Evolutionary conservation across 2,888 invertebrate genomes (phyloP).

Genomic region (Ichneumoninae sp.): DNA sequence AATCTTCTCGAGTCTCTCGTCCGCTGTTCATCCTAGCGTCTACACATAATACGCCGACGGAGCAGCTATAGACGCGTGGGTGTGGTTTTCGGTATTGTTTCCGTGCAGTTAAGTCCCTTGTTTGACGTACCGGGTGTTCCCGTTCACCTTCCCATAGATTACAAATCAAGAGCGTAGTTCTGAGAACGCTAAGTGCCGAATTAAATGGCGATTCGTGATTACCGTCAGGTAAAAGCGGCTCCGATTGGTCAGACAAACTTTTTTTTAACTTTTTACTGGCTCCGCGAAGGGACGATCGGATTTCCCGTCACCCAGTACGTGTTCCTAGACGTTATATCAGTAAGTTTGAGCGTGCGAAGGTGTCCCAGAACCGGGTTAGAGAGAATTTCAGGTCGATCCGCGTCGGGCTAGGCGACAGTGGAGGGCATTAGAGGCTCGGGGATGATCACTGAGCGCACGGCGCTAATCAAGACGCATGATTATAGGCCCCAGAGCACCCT

Average conservation of each 20-base stretch:
- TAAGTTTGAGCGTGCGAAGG: slow-evolving; percentile 74
- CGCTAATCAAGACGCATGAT: slow-evolving; percentile 85
- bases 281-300: neutral
- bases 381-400: slow-evolving; percentile 45
- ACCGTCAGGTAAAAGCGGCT: neutral
- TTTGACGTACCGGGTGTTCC: slow-evolving; percentile 57
- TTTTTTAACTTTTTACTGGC: neutral
- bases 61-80: slow-evolving; percentile 15
- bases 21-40: slow-evolving; percentile 55
- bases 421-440: slow-evolving; percentile 81
- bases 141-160: neutral
- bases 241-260: neutral
- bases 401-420: slow-evolving; percentile 55
- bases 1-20: slow-evolving; percentile 75
- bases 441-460: slow-evolving; percentile 83
- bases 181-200: neutral
- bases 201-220: neutral
- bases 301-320: slow-evolving; percentile 24
- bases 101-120: slow-evolving; percentile 53
- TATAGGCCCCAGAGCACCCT: slow-evolving; percentile 82
- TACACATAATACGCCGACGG: slow-evolving; percentile 39
- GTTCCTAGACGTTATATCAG: slow-evolving; percentile 74
- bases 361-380: slow-evolving; percentile 30
- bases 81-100: slow-evolving; percentile 29
- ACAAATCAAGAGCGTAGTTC: neutral